Evolutionary conservation across 2,888 invertebrate species (phyloP), one percentile per base, ranked within the genome.

Genomic region (Platypus cylindrus): DNA sequence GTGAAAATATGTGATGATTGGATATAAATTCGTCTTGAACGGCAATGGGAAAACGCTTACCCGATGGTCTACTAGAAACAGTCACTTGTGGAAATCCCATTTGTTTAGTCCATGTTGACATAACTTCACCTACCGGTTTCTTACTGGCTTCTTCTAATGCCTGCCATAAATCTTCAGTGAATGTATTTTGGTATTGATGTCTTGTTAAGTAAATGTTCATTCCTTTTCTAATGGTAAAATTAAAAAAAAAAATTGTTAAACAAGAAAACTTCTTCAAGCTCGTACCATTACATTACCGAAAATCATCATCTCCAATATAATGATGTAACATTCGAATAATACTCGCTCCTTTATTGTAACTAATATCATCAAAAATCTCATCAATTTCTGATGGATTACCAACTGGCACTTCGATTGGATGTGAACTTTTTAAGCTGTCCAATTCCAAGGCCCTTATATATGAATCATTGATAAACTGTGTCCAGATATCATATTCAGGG

Each of bases 321-420:
- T 78, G 75, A 56, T 93, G 89, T 43, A 95, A 64, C 94, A 95
- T 95, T 44, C 95, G 71, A 43, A 94, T 90, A 5, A 93, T 82
- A 32, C 87, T 89, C 2, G 93, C 91, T 3, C 93, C 94, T 60
- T 97, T 97, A 55, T 83, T 82, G 63, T 95, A 97, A 20, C 94
- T 93, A 51, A 97, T 95, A 50, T 85, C 85, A 66, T 97, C 95
- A 66, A 95, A 97, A 48, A 97, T 95, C 62, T 95, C 94, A 63
- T 93, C 93, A 38, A 95, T 84, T 63, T 95, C 94, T 5, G 82
- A 78, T 0, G 95, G 95, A 64, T 93, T 85, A 1, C 85, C 83
- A 1, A 94, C 93, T 9, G 87, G 85, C 32, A 90, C 90, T 67
- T 95, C 94, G 49, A 97, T 93, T 1, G 97, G 91, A 66, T 97